These are phyloP conservation scores for Hyphantria cunea DNA, from an alignment of 1,140 invertebrate species.

Conservation along the genomic window DNA sequence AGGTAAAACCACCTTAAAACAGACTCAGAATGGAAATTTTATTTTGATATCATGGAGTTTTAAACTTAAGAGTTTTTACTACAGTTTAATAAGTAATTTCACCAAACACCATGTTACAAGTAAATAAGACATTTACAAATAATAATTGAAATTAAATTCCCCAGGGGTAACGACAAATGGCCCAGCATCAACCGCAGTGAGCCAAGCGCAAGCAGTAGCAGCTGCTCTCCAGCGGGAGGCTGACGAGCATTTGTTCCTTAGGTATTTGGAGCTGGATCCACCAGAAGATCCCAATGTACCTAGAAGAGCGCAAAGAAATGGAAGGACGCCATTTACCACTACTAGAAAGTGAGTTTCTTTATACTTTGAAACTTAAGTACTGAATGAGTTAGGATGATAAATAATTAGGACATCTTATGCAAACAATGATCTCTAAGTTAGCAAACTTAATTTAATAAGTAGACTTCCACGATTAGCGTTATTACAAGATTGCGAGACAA, in stretches of 20 bases:
- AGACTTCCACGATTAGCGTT: no score
- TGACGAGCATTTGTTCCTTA: conserved; percentile 88
- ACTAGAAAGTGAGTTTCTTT: conserved; percentile 83
- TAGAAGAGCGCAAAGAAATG: conserved; percentile 81
- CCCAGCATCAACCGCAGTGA: conserved; percentile 47
- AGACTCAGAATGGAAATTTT: no score
- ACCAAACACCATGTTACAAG: background rate
- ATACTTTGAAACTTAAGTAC: background rate
- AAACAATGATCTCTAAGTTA: no score
- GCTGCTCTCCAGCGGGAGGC: conserved; percentile 85
- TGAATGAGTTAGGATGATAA: no score
- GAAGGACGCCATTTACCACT: conserved; percentile 92
- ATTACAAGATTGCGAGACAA: no score
- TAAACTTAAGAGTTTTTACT: no score
- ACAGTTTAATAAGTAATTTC: background rate
- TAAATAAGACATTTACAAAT: no score
- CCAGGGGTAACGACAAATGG: conserved; percentile 63
- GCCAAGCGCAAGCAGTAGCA: conserved; percentile 59
- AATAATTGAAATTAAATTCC: no score
- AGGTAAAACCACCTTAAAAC: conserved; percentile 39
- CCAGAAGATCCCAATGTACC: conserved; percentile 82
- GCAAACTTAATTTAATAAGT: no score
- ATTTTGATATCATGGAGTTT: no score
- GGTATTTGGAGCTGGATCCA: conserved; percentile 91
- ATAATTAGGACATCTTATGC: no score